phyloP scores from a whole-genome alignment of 2,888 invertebrate genomes.

The Rosalia funebris region DNA sequence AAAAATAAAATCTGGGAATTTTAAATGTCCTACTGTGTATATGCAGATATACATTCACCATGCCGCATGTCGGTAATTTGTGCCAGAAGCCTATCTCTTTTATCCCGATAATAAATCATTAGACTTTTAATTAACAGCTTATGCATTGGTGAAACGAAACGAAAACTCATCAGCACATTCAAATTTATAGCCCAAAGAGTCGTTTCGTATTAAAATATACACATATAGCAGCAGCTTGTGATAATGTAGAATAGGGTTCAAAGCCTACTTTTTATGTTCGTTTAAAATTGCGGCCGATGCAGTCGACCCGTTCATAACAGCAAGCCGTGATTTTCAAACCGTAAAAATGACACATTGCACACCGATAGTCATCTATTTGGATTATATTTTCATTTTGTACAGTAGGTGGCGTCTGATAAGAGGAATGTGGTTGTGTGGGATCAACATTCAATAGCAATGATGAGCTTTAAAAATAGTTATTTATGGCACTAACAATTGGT shows the following conservation, averaged over 20 bases:
- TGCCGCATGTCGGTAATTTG: conserved; percentile 2
- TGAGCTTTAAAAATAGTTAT: neutral
- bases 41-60: too few relatives aligned
- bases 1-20: too few relatives aligned
- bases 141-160: conserved; percentile 48
- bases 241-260: conserved; percentile 50
- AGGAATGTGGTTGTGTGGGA: conserved; percentile 32
- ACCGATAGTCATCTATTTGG: conserved; percentile 39
- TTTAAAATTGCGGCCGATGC: conserved; percentile 50
- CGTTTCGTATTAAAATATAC: conserved; percentile 26
- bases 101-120: conserved; percentile 38
- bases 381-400: conserved; percentile 38
- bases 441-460: conserved; percentile 24
- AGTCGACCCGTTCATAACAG: conserved; percentile 44
- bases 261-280: conserved; percentile 49
- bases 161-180: conserved; percentile 50
- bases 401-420: conserved; percentile 32
- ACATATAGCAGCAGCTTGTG: conserved; percentile 49
- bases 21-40: too few relatives aligned
- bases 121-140: conserved; percentile 49
- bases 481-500: too few relatives aligned
- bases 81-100: neutral
- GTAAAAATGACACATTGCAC: conserved; percentile 44
- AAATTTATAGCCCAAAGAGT: conserved; percentile 45
- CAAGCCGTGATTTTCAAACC: conserved; percentile 45